Evolutionary conservation across 2,113 vertebrate genomes (phyloP).

Genomic region (Fregata magnificens): DNA sequence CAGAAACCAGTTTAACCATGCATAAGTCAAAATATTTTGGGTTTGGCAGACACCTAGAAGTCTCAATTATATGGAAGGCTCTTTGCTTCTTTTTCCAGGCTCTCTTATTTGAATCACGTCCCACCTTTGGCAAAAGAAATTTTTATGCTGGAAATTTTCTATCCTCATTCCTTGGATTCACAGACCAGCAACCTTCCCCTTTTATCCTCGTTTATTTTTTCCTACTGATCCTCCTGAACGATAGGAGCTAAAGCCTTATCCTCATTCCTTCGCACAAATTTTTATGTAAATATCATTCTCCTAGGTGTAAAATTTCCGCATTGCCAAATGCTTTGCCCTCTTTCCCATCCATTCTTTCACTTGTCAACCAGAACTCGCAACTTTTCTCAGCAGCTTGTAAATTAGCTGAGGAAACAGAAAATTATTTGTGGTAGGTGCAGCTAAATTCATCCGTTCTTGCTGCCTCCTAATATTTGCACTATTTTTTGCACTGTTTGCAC

Average conservation of each 20-base stretch:
- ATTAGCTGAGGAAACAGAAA: not conserved
- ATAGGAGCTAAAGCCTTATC: not conserved
- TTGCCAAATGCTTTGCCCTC: not conserved
- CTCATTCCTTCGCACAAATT: not conserved
- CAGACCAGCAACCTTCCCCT: not conserved
- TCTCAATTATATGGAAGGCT: not conserved
- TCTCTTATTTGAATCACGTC: not conserved
- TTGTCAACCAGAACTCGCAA: not conserved
- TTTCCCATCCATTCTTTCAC: not conserved
- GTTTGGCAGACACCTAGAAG: not conserved
- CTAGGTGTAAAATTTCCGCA: rapidly evolving
- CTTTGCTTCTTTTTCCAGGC: not conserved
- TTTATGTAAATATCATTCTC: not conserved
- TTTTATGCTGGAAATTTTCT: not conserved
- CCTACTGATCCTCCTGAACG: not conserved
- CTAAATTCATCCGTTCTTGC: not conserved
- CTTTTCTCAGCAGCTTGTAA: not conserved
- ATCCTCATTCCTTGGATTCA: not conserved
- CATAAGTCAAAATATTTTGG: not conserved
- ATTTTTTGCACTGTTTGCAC: not conserved
- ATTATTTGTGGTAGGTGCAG: not conserved
- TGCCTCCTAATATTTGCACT: not conserved
- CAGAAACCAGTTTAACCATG: not conserved
- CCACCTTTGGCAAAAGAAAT: not conserved
- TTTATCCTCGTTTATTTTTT: not conserved